phyloP scores from a whole-genome alignment of 2,888 invertebrate genomes.

The Xanthorhoe designata region DNA sequence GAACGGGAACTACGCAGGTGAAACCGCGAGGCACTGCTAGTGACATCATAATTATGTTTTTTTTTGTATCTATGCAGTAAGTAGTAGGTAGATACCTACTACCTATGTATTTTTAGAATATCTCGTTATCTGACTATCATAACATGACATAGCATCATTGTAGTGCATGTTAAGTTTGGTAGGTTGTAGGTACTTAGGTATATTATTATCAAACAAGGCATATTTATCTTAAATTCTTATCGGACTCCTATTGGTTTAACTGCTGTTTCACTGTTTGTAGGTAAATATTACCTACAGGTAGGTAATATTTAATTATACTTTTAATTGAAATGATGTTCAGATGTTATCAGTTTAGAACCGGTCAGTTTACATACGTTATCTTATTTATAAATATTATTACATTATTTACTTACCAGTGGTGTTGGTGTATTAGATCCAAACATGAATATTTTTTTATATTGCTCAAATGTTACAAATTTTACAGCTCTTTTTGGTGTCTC shows the following conservation, averaged over 20 bases:
- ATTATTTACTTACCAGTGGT: constrained; percentile 85
- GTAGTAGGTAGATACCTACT: background rate
- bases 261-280: background rate
- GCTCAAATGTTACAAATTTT: constrained; percentile 97
- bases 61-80: background rate
- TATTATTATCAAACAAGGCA: background rate
- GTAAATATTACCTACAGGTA: background rate
- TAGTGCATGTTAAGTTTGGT: background rate
- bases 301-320: background rate
- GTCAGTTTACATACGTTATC: too few species aligned
- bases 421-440: constrained; percentile 91
- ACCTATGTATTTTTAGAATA: too few species aligned
- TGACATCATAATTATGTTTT: too few species aligned
- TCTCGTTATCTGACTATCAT: too few species aligned
- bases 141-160: background rate
- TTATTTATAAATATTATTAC: background rate
- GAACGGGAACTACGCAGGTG: too few species aligned
- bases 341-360: background rate
- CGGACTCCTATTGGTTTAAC: constrained; percentile 13
- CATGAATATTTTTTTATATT: constrained; percentile 94
- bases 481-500: constrained; percentile 98
- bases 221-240: constrained; percentile 25
- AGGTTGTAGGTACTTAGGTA: too few species aligned
- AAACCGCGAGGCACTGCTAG: too few species aligned
- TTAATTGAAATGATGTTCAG: too few species aligned